phyloP scores from a whole-genome alignment of 2,888 invertebrate species.

The Brachypterus glaber region DNA sequence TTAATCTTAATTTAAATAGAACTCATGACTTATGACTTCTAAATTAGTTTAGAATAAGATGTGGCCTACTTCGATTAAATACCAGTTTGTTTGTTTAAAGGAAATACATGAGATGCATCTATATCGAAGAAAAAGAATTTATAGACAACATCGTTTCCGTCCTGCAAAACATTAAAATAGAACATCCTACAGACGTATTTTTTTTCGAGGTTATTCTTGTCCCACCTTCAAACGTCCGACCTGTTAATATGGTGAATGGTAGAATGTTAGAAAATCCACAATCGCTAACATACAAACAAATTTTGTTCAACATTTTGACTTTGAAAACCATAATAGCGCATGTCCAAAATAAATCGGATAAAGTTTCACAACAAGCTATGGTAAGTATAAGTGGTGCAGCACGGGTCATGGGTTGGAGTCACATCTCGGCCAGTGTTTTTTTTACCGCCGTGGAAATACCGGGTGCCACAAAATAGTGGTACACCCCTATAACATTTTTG shows the following conservation, averaged over 20 bases:
- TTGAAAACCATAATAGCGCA: neutral
- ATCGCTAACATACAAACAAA: conserved; percentile 57
- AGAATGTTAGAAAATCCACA: conserved; percentile 71
- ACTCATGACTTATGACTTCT: too few relatives aligned
- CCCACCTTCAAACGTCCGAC: conserved; percentile 77
- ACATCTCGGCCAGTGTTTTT: too few relatives aligned
- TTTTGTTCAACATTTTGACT: conserved; percentile 40
- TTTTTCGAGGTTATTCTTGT: conserved; percentile 81
- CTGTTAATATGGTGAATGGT: conserved; percentile 54
- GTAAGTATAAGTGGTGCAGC: too few relatives aligned
- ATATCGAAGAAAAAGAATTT: conserved; percentile 60
- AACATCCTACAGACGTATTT: conserved; percentile 70
- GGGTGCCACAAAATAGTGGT: too few relatives aligned
- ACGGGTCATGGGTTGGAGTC: too few relatives aligned
- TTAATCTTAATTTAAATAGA: too few relatives aligned
- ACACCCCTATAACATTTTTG: too few relatives aligned
- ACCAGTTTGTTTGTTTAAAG: too few relatives aligned
- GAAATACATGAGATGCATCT: conserved; percentile 48
- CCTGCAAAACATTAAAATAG: conserved; percentile 43
- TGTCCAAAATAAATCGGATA: conserved; percentile 1
- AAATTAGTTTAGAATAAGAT: too few relatives aligned
- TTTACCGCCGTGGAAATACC: too few relatives aligned
- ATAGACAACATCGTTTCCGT: conserved; percentile 64
- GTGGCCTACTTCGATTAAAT: too few relatives aligned
- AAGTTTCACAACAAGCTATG: neutral